These are phyloP conservation scores for Himalopsyche tibetana DNA, from an alignment of 2,888 invertebrate species.

Conservation along the genomic window DNA sequence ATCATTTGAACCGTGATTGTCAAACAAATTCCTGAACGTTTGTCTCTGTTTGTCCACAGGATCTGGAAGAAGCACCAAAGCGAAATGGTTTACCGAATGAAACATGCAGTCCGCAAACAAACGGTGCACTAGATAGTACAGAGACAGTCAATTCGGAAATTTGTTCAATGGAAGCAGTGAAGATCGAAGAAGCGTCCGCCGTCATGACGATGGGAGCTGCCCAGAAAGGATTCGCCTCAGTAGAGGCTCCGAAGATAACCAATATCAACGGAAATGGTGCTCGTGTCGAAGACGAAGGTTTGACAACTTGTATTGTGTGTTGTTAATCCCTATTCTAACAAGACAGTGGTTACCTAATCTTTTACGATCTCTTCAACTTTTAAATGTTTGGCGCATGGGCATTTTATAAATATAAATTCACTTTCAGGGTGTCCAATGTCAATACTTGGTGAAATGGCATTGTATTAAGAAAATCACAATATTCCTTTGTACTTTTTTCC, in stretches of 20 bases:
- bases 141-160: too few relatives aligned
- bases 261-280: background rate
- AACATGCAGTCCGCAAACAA: background rate
- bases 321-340: too few relatives aligned
- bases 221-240: slow-evolving; percentile 45
- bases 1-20: too few relatives aligned
- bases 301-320: too few relatives aligned
- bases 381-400: too few relatives aligned
- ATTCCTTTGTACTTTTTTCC: too few relatives aligned
- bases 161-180: background rate
- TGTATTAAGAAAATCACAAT: too few relatives aligned
- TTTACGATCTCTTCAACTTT: too few relatives aligned
- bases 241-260: slow-evolving; percentile 44
- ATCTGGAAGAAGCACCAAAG: background rate
- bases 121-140: background rate
- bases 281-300: background rate
- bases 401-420: too few relatives aligned
- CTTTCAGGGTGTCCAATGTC: too few relatives aligned
- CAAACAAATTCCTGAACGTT: background rate
- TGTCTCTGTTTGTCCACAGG: background rate
- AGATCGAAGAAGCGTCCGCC: slow-evolving; percentile 1
- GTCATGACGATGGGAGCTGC: slow-evolving; percentile 46
- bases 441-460: too few relatives aligned
- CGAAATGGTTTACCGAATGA: background rate
- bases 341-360: too few relatives aligned